Evolutionary conservation across 2,113 vertebrate species (phyloP).

Genomic region (Gadus macrocephalus): DNA sequence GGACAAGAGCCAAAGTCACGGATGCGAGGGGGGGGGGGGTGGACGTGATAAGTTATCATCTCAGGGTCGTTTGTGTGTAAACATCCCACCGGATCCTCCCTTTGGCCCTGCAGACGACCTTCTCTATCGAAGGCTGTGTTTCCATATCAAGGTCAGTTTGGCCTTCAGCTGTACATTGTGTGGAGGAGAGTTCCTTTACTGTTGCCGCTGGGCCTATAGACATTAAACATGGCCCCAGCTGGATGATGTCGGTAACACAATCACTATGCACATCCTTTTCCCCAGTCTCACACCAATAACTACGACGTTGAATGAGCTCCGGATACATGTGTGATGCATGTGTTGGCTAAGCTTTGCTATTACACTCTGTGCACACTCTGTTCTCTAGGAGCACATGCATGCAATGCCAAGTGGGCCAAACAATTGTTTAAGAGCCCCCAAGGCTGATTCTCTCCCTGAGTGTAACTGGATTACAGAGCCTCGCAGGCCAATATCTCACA

Average conservation of each 20-base stretch:
- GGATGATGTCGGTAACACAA: no score
- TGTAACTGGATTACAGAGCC: conserved; percentile 38
- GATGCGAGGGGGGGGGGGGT: neutral
- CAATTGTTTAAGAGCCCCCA: conserved; percentile 5
- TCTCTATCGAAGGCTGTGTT: no score
- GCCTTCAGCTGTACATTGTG: neutral
- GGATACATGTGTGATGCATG: no score
- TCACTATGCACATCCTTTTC: no score
- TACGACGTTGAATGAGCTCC: no score
- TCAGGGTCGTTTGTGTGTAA: neutral
- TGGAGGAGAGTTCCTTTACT: no score
- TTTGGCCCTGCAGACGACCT: neutral
- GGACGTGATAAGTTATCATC: neutral
- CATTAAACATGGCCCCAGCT: no score
- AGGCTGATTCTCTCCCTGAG: no score
- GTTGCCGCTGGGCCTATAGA: no score
- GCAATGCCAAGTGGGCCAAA: conserved; percentile 20
- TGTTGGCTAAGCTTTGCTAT: no score
- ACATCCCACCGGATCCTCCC: neutral
- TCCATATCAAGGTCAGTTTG: neutral
- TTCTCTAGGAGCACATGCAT: conserved; percentile 18
- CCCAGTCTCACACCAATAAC: no score
- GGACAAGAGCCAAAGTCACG: neutral
- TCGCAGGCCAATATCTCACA: conserved; percentile 17
- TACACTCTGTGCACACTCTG: neutral